Conservation (phyloP, 2,888 invertebrate genomes). For the Megastigmus dorsalis region DNA sequence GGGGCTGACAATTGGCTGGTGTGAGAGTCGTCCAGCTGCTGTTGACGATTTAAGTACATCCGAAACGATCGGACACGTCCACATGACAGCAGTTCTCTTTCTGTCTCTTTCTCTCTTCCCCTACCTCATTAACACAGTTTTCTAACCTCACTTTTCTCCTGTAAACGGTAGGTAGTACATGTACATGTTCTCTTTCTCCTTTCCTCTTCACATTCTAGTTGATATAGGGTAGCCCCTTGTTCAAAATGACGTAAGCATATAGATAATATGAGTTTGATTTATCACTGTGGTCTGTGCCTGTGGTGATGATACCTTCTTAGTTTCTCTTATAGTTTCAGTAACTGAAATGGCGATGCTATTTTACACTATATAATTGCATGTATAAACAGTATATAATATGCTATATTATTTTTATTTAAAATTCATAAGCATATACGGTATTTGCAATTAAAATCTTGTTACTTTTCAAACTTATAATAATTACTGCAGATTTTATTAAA, state of each 20-base stretch:
- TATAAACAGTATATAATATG: background rate
- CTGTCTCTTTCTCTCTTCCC: slow-evolving; percentile 31
- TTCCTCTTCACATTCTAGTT: background rate
- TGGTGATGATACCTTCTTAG: background rate
- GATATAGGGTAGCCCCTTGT: too few relatives aligned
- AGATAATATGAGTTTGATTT: too few relatives aligned
- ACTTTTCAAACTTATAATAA: too few relatives aligned
- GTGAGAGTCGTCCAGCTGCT: slow-evolving; percentile 21
- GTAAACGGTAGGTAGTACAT: too few relatives aligned
- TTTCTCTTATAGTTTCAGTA: background rate
- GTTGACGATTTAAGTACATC: slow-evolving; percentile 16
- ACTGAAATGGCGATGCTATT: background rate
- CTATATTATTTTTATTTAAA: too few relatives aligned
- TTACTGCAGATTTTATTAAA: too few relatives aligned
- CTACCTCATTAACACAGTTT: background rate
- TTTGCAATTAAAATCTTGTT: too few relatives aligned
- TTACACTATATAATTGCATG: background rate
- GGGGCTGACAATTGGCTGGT: background rate
- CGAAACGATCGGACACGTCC: slow-evolving; percentile 57
- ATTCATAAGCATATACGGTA: too few relatives aligned
- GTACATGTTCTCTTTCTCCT: background rate
- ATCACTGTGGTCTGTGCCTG: too few relatives aligned
- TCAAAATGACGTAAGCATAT: too few relatives aligned
- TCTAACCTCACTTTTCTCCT: slow-evolving; percentile 43
- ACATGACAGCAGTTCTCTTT: too few relatives aligned